Evolutionary conservation across 2,113 vertebrate genomes (phyloP), one percentile per base, ranked within the genome.

Genomic region (Manacus vitellinus): DNA sequence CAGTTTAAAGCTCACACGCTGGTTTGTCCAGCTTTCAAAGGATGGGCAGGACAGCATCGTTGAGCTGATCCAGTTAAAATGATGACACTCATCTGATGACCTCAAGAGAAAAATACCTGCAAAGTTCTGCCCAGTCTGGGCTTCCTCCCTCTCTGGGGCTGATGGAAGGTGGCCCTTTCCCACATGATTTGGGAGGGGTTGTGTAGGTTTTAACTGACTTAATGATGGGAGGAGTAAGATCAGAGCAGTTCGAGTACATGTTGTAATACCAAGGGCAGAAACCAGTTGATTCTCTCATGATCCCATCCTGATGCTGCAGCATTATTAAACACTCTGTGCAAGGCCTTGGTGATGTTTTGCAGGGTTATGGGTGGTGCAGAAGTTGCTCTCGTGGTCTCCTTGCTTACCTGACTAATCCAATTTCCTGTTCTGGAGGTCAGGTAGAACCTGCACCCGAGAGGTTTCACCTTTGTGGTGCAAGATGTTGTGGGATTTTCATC

Each of bases 171-270:
- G 33, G 23, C 73, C 55, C 28, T 89, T 81, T 94, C 28, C 61
- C 80, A 35, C 0, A 1, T 72, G 56, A 11, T 46, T 35, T 91
- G 88, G 77, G 90, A 94, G 66, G 47, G 19, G 43, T 15, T 78
- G 66, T n/a, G 16, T 47, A 10, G 30, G 35, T 71, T 91, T 93
- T 85, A 72, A 55, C 55, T 39, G 39, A 43, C 11, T 89, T 93
- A 94, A 77, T 59, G 47, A 75, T 52, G 85, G 90, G 77, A 97
- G 80, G 76, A 51, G 72, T 80, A 49, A 56, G 46, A n/a, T 83
- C 17, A 68, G 75, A 91, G 58, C 71, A 61, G 21, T 72, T 83
- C 44, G 47, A 33, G 14, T 25, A 11, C 6, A 0, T 89, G 75
- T 92, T 77, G 92, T 89, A 94, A 92, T 66, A 66, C 12, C 0